phyloP scores from a whole-genome alignment of 2,888 invertebrate species.

The Plagodis dolabraria region DNA sequence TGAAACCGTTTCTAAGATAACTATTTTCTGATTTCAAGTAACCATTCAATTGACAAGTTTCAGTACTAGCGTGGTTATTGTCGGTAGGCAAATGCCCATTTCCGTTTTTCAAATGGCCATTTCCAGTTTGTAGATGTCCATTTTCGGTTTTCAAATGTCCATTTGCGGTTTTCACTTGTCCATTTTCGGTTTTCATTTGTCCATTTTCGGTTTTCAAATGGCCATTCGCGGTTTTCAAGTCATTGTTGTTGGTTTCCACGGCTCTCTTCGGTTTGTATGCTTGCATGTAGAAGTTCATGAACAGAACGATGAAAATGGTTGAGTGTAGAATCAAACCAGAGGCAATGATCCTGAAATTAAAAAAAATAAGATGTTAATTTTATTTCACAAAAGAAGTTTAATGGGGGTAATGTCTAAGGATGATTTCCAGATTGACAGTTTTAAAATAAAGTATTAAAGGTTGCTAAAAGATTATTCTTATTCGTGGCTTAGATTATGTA shows the following conservation, averaged over 20 bases:
- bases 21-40: constrained; percentile 33
- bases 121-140: constrained; percentile 42
- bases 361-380: background rate
- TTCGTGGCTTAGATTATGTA: too few relatives aligned
- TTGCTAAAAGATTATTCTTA: too few relatives aligned
- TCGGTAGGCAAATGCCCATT: constrained; percentile 31
- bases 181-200: constrained; percentile 40
- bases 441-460: too few relatives aligned
- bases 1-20: constrained; percentile 30
- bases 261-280: constrained; percentile 85
- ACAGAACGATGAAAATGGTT: constrained; percentile 94
- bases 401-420: too few relatives aligned
- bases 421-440: too few relatives aligned
- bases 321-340: constrained; percentile 91
- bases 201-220: constrained; percentile 21
- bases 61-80: constrained; percentile 45
- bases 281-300: constrained; percentile 95
- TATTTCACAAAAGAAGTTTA: too few relatives aligned
- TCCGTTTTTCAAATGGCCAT: constrained; percentile 36
- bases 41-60: constrained; percentile 42
- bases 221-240: constrained; percentile 33
- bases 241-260: constrained; percentile 51
- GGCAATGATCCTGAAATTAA: constrained; percentile 86
- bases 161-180: constrained; percentile 42
- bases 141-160: constrained; percentile 35